Percentiles rank a stretch among this genome's conserved stretches.
Conservation (phyloP, 2,113 vertebrate genomes). For the Hippocampus mohnikei region DNA sequence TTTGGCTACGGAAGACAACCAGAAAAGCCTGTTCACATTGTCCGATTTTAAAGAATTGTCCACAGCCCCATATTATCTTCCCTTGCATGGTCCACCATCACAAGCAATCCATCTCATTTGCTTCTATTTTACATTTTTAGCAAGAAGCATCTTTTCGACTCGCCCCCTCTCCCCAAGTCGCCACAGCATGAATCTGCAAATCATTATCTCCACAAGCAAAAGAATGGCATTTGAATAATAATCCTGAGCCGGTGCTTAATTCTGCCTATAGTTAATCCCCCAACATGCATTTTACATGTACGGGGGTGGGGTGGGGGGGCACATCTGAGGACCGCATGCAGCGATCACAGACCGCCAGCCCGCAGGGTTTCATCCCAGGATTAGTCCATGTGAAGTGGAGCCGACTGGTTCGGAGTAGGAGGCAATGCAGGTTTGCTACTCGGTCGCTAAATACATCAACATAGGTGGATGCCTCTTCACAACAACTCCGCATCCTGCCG, state of each 20-base stretch:
- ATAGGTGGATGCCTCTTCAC: neutral
- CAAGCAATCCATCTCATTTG: neutral
- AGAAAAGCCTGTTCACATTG: neutral
- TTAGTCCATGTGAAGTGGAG: slow-evolving; percentile 5
- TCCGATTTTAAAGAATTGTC: neutral
- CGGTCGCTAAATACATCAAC: neutral
- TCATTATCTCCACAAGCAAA: slow-evolving; percentile 34
- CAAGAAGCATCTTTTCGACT: slow-evolving; percentile 17
- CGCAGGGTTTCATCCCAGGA: slow-evolving; percentile 2
- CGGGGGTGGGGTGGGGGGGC: slow-evolving; percentile 4
- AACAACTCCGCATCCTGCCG: slow-evolving; percentile 2
- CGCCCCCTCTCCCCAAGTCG: slow-evolving; percentile 12
- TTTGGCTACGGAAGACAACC: neutral
- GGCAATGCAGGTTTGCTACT: neutral
- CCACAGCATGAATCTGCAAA: slow-evolving; percentile 25
- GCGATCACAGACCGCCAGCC: slow-evolving; percentile 18
- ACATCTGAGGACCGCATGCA: slow-evolving; percentile 28
- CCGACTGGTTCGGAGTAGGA: slow-evolving; percentile 20
- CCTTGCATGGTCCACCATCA: slow-evolving; percentile 8
- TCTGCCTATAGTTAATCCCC: slow-evolving; percentile 27
- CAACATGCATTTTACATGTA: slow-evolving; percentile 46
- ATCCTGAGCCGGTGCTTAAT: slow-evolving; percentile 42
- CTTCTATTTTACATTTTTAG: neutral
- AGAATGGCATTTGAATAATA: slow-evolving; percentile 54
- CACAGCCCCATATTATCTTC: neutral